Evolutionary conservation across 2,797 vertebrate species (phyloP).

Genomic region (Urophycis tenuis): DNA sequence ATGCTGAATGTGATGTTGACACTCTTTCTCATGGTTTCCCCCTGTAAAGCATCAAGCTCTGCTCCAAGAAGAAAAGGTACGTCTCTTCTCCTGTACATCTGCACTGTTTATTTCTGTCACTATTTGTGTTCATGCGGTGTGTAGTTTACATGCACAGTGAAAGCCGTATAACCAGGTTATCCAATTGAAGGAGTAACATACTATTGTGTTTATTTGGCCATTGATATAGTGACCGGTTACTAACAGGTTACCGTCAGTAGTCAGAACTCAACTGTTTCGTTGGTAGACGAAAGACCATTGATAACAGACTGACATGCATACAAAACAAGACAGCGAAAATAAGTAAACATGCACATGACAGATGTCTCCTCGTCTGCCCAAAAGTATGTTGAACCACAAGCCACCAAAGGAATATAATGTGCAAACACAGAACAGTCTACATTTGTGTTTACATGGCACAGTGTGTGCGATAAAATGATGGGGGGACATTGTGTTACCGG

Average conservation of each 20-base stretch:
- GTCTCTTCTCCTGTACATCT: neutral
- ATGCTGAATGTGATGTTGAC: neutral
- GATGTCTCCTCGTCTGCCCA: neutral
- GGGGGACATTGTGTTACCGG: too few relatives aligned
- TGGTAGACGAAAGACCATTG: too few relatives aligned
- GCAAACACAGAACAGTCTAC: neutral
- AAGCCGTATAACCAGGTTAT: neutral
- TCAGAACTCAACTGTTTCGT: too few relatives aligned
- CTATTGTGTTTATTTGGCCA: neutral
- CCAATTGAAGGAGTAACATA: neutral
- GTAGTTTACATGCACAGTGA: neutral
- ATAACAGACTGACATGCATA: neutral
- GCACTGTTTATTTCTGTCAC: neutral
- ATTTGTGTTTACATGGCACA: neutral
- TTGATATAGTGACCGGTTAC: neutral
- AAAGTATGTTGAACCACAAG: neutral
- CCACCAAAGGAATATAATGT: neutral
- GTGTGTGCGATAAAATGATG: neutral
- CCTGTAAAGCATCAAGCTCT: slow-evolving; percentile 67
- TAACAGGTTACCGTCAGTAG: too few relatives aligned
- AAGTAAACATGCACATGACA: neutral
- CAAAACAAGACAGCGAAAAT: neutral
- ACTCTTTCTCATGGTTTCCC: slow-evolving; percentile 29
- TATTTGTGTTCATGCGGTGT: neutral
- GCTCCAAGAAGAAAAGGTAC: slow-evolving; percentile 70